Evolutionary conservation across 2,113 vertebrate species (phyloP).

Genomic region (Ammodytes marinus): DNA sequence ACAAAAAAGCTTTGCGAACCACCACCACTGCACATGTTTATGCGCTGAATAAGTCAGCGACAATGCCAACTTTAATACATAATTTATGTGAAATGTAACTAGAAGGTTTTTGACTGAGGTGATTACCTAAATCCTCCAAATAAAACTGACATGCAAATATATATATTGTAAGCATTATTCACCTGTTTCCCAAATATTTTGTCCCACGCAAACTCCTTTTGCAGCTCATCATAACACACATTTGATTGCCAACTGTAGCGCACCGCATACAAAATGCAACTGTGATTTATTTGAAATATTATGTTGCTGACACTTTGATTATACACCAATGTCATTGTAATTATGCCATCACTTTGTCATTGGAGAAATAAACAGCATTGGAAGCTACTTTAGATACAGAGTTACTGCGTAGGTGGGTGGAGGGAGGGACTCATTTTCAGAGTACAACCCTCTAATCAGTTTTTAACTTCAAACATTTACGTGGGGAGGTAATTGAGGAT

Average conservation of each 20-base stretch:
- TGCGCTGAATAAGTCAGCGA: too few species aligned
- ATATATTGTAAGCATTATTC: neutral
- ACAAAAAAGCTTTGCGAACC: constrained; percentile 21
- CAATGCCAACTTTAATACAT: too few species aligned
- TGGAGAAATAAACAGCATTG: constrained; percentile 24
- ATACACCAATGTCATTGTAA: constrained; percentile 45
- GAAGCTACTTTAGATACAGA: constrained; percentile 33
- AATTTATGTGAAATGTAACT: too few species aligned
- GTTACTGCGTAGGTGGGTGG: constrained; percentile 43
- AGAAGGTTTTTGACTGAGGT: neutral
- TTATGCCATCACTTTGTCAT: constrained; percentile 34
- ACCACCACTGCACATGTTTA: neutral
- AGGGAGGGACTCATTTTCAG: constrained; percentile 52
- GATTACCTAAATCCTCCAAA: neutral
- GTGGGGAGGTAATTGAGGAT: constrained; percentile 71
- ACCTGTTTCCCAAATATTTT: neutral
- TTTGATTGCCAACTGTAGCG: constrained; percentile 19
- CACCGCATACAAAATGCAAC: neutral
- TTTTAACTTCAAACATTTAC: constrained; percentile 76
- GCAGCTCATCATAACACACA: constrained; percentile 19
- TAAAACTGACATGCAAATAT: neutral
- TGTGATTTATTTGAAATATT: constrained; percentile 35
- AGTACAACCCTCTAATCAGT: constrained; percentile 70
- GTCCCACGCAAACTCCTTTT: neutral
- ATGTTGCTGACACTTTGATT: constrained; percentile 39